Base-by-base conservation (phyloP, 1,140 invertebrate genomes). In the Listronotus oregonensis region DNA sequence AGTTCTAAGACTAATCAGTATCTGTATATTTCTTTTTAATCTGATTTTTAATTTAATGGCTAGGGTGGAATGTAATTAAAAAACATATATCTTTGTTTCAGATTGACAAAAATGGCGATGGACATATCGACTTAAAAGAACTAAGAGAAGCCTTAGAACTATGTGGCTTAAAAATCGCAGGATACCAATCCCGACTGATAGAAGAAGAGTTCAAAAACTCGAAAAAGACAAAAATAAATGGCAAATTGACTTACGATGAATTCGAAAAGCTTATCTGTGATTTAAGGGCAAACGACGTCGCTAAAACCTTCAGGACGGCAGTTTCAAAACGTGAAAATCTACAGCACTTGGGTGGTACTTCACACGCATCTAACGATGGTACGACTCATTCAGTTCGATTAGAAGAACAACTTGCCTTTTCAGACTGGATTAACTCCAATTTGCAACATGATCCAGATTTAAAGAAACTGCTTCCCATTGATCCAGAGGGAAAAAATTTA, bases 381-480 rank as follows among this genome's bases (percentile, higher is more conserved):
- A 97, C 94, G 39, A 97, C 94, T 46, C 95, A 96, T 80, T 96
- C 92, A 4, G 95, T 96, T 5, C 85, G 93, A 4, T 82, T 95
- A n/a, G 94, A 97, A 78, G 97, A 99, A 82, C 94, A 97, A 78
- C 83, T 96, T 68, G 96, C 97, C n/a, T 99, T 99, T 83, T 94
- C 95, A 57, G 94, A 98, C 73, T 99, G 97, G 97, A 97, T 99
- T 59, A 99, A 99, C 80, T 90, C 90, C 40, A 97, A 98, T 84
- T 81, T 99, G 51, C 85, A 86, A 0, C 85, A 88, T 64, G 97
- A 99, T 82, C 85, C 87, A 9, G 96, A 99, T 80, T 84, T 98
- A 32, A 90, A 90, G 74, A 89, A 94, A 73, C 82, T 98, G 42
- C 79, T 99, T 71, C 97, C 96, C 0, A 95, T 99, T 71, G 91